Evolutionary conservation across 2,113 vertebrate species (phyloP), one percentile per base, ranked within the genome.

Genomic region (Leucosticte australis): DNA sequence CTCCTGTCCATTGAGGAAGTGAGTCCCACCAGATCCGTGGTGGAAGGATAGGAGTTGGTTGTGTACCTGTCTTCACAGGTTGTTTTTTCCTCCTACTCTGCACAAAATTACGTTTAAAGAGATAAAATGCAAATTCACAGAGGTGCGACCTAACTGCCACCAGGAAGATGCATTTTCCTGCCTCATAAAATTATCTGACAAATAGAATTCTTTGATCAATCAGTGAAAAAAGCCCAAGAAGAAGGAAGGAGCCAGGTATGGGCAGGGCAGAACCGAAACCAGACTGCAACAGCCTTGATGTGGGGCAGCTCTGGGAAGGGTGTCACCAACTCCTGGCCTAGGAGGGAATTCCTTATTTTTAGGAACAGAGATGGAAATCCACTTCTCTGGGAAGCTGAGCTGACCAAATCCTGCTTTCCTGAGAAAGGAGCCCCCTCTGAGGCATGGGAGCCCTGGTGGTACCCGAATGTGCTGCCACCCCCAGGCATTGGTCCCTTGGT

Each of bases 101-200:
- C 52, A 23, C 0, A 0, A 42, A 82, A 42, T 7, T 2, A 5
- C 0, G 0, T 31, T 46, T 37, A 31, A 71, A 35, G 11, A 19
- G 56, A 68, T 75, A 82, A 88, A 44, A 84, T 55, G 39, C 62
- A 89, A 28, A 67, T 53, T 24, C 6, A 10, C 1, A 1, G 28
- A 31, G 8, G 9, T 31, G 9, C 18, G 37, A 35, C 21, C 39
- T 53, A 41, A 9, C 3, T 11, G 19, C 33, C 5, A 77, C 37
- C n/a, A 15, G 59, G 64, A 88, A 84, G 33, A 28, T 30, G 24
- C 7, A 1, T 63, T 62, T n/a, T 50, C 7, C 17, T 33, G 22
- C 13, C 23, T 49, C 2, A 4, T 47, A 27, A 84, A 27, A 10
- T 31, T 37, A n/a, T 3, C 11, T 33, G 33, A n/a, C 22, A 49